phyloP scores from a whole-genome alignment of 2,797 vertebrate genomes.

The Aeoliscus strigatus region DNA sequence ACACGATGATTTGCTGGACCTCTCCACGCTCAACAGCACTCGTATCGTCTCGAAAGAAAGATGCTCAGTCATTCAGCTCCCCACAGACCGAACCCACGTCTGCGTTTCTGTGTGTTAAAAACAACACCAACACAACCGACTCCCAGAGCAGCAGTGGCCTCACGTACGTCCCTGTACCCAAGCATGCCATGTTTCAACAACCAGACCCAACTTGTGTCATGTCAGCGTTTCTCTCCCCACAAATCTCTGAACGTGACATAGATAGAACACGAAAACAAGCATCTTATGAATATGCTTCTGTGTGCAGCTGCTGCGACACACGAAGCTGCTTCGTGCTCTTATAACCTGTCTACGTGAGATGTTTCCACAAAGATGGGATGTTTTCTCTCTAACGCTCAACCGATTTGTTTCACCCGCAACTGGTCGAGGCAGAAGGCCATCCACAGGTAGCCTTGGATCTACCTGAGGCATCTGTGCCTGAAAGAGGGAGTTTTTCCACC shows the following conservation, averaged over 20 bases:
- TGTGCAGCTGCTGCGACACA: slow-evolving; percentile 62
- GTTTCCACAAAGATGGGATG: too few relatives aligned
- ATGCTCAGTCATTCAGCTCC: slow-evolving; percentile 31
- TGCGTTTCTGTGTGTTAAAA: slow-evolving; percentile 54
- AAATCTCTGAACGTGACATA: slow-evolving; percentile 58
- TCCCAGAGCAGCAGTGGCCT: too few relatives aligned
- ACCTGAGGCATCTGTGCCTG: too few relatives aligned
- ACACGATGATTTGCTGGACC: slow-evolving; percentile 43
- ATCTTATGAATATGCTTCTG: slow-evolving; percentile 72
- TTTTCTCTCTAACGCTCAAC: too few relatives aligned
- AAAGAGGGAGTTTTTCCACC: too few relatives aligned
- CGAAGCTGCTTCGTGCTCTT: slow-evolving; percentile 39
- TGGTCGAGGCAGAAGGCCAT: too few relatives aligned
- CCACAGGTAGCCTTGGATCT: too few relatives aligned
- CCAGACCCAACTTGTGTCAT: slow-evolving; percentile 24
- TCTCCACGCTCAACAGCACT: slow-evolving; percentile 11
- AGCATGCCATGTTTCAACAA: slow-evolving; percentile 39
- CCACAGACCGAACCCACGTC: slow-evolving; percentile 31
- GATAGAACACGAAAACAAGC: slow-evolving; percentile 28
- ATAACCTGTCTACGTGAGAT: too few relatives aligned
- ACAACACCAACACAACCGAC: too few relatives aligned
- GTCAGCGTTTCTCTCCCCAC: slow-evolving; percentile 35
- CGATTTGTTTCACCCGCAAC: too few relatives aligned
- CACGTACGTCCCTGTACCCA: slow-evolving; percentile 31
- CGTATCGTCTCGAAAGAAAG: slow-evolving; percentile 29